Conservation (phyloP, 92 coral and sea anemone species). For the Zoanthus gigantus region DNA sequence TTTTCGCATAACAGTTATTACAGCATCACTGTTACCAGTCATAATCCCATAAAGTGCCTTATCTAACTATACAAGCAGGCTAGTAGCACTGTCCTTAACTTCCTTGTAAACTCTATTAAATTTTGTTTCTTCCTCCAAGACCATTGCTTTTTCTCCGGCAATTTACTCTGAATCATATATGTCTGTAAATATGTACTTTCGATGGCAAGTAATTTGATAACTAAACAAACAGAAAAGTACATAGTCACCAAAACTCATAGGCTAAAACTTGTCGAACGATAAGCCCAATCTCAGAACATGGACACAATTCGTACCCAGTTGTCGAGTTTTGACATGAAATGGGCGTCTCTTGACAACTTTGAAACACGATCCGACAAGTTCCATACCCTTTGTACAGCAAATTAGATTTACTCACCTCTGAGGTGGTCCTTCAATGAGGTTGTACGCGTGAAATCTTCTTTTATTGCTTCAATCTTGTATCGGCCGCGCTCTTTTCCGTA, state of each 20-base stretch:
- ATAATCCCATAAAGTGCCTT: background rate
- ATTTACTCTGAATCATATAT: constrained; percentile 25
- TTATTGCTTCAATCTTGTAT: background rate
- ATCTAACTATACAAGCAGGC: background rate
- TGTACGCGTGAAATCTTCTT: constrained; percentile 29
- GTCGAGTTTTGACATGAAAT: constrained; percentile 25
- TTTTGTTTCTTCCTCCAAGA: background rate
- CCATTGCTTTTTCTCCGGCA: background rate
- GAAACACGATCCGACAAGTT: constrained; percentile 29
- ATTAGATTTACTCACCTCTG: constrained; percentile 39
- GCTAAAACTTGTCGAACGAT: background rate
- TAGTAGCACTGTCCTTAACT: background rate
- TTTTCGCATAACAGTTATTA: background rate
- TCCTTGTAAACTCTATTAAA: background rate
- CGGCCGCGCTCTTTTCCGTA: background rate
- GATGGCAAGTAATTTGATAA: constrained; percentile 68
- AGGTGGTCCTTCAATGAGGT: constrained; percentile 25
- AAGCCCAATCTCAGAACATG: background rate
- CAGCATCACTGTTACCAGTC: background rate
- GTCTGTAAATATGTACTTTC: constrained; percentile 83
- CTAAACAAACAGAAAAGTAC: constrained; percentile 66
- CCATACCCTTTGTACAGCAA: constrained; percentile 40
- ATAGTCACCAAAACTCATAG: constrained; percentile 6
- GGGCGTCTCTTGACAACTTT: constrained; percentile 9
- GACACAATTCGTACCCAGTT: background rate